Base-by-base conservation (phyloP, 2,888 invertebrate genomes). In the Dinocampus coccinellae region DNA sequence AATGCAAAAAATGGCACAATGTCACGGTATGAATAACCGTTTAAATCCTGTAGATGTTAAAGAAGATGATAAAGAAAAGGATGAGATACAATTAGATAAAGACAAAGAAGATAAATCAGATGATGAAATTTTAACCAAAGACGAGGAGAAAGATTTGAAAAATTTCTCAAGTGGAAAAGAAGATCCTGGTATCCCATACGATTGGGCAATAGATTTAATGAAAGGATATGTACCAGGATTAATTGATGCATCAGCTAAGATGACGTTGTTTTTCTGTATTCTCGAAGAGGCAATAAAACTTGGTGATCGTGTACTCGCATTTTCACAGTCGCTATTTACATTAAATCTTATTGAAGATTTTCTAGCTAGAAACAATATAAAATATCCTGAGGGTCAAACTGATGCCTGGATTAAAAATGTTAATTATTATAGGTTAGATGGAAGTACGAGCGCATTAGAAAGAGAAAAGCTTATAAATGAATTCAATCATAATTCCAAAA, bases 251-350 rank as follows among this genome's bases (percentile, higher is more conserved):
- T 97, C 98, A 2, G 95, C 96, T 1, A 99, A 99, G 89, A 96
- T 99, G 94, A 93, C 95, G 80, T 91, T 99, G 57, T 93, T 99
- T 82, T 95, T 98, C 87, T 94, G 94, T 78, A 94, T 99, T 75
- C 89, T 99, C 62, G 93, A 95, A 78, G 96, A 97, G 87, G 95
- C 97, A 76, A 92, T 98, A 67, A 90, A 91, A 72, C 87, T 94
- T 73, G 97, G 96, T 0, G 99, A 99, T 88, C 93, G 98, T 74
- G 90, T 99, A 71, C 89, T 99, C 68, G 92, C 99, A 3, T 99
- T 99, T 87, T 98, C 98, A 81, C 98, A 99, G 88, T 98, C 97
- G 81, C 90, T 99, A 72, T 94, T 98, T 79, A 99, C 99, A 0
- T 89, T 99, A 77, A 96, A 97, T 90, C 91, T 98, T 73, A 95